Evolutionary conservation across 2,888 invertebrate species (phyloP).

Genomic region (Sympetrum striolatum): DNA sequence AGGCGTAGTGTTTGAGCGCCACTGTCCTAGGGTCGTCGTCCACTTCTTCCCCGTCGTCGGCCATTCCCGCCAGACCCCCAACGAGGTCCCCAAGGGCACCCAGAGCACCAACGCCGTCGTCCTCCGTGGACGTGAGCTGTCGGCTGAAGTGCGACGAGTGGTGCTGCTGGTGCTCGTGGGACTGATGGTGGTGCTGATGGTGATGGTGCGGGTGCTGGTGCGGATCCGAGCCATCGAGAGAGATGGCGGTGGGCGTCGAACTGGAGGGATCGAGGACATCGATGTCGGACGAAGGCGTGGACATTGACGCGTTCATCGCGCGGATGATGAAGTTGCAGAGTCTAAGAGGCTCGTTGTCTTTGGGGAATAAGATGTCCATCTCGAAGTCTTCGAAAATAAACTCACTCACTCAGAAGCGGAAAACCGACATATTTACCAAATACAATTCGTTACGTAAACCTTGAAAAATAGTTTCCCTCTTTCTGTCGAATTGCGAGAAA

Average conservation of each 20-base stretch:
- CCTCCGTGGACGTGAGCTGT: background rate
- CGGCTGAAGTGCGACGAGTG: background rate
- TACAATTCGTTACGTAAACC: background rate
- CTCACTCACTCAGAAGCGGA: background rate
- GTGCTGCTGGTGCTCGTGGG: background rate
- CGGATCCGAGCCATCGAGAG: background rate
- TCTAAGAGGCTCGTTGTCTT: background rate
- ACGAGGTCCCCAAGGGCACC: constrained; percentile 21
- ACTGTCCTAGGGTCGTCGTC: constrained; percentile 69
- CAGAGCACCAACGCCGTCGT: background rate
- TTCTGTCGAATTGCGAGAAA: background rate
- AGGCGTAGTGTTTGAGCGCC: constrained; percentile 66
- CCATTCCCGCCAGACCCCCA: background rate
- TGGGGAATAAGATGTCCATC: background rate
- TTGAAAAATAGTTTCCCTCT: background rate
- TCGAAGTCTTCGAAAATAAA: background rate
- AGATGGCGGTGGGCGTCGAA: background rate
- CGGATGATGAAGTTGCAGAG: constrained; percentile 24
- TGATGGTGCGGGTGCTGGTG: background rate
- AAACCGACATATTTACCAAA: background rate
- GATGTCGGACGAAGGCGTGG: background rate
- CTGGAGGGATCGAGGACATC: background rate
- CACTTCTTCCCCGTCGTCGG: background rate
- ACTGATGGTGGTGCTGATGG: background rate
- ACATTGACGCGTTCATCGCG: background rate